Evolutionary conservation across 2,888 invertebrate species (phyloP).

Genomic region (Bombylius discolor): DNA sequence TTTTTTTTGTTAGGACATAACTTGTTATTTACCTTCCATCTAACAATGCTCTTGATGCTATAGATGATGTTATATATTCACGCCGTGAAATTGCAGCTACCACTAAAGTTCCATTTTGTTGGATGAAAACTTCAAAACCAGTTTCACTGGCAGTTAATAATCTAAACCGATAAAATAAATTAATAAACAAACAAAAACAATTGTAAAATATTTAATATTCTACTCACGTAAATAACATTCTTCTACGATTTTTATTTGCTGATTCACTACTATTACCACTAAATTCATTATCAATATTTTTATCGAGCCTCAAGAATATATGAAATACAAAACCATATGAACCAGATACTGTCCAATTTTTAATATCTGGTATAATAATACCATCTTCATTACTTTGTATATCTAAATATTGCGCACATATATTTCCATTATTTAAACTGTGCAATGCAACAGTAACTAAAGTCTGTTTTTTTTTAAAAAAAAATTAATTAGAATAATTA

Average conservation of each 20-base stretch:
- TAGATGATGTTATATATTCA: constrained; percentile 43
- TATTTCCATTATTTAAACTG: constrained; percentile 27
- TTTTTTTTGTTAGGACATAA: neutral
- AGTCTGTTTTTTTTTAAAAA: constrained; percentile 20
- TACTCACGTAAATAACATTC: constrained; percentile 40
- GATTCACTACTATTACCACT: neutral
- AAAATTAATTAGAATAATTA: neutral
- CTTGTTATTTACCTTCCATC: constrained; percentile 21
- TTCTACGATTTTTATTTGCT: constrained; percentile 22
- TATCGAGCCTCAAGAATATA: constrained; percentile 41
- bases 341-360: constrained; percentile 43
- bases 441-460: constrained; percentile 30
- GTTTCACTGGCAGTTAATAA: constrained; percentile 39
- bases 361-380: constrained; percentile 41
- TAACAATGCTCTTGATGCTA: constrained; percentile 33
- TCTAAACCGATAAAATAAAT: constrained; percentile 24
- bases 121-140: constrained; percentile 48
- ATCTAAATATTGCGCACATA: constrained; percentile 41
- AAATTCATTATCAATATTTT: constrained; percentile 14
- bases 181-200: neutral
- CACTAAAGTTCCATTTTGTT: constrained; percentile 41
- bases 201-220: constrained; percentile 14
- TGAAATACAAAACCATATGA: constrained; percentile 46
- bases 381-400: constrained; percentile 39
- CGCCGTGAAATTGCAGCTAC: constrained; percentile 44